phyloP scores from a whole-genome alignment of 2,888 invertebrate genomes.

The Stictocephala bisonia region DNA sequence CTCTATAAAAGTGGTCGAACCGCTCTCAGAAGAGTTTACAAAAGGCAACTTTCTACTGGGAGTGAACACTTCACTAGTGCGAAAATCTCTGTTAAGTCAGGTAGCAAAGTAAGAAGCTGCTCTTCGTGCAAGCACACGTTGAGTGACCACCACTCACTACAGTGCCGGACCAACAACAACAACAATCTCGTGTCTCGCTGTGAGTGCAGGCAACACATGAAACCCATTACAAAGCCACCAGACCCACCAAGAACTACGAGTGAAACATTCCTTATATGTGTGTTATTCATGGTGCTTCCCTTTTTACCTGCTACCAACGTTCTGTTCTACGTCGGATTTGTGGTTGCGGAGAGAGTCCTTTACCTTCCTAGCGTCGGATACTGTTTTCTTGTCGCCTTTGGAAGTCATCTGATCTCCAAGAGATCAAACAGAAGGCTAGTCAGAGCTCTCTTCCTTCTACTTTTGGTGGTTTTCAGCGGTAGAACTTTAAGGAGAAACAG shows the following conservation, averaged over 20 bases:
- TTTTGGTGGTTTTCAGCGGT: slow-evolving; percentile 76
- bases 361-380: slow-evolving; percentile 97
- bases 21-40: slow-evolving; percentile 6
- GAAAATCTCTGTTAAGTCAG: background rate
- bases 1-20: slow-evolving; percentile 18
- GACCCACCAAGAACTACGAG: slow-evolving; percentile 22
- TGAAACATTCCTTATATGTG: slow-evolving; percentile 68
- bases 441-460: slow-evolving; percentile 67
- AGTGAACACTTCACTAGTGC: background rate
- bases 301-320: slow-evolving; percentile 97
- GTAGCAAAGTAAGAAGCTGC: slow-evolving; percentile 16
- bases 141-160: slow-evolving; percentile 19
- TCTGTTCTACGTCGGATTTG: slow-evolving; percentile 98
- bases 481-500: slow-evolving; percentile 85
- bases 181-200: slow-evolving; percentile 52
- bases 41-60: too few relatives aligned
- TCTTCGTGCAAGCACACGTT: slow-evolving; percentile 36
- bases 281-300: slow-evolving; percentile 84
- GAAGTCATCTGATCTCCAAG: slow-evolving; percentile 67
- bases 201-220: slow-evolving; percentile 42
- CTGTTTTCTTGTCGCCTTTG: slow-evolving; percentile 87
- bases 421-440: slow-evolving; percentile 21
- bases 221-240: background rate
- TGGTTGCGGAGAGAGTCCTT: slow-evolving; percentile 94
- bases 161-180: slow-evolving; percentile 49